These are phyloP conservation scores for Sebastes iracundus DNA, from an alignment of 2,797 vertebrate species.

Conservation along the genomic window DNA sequence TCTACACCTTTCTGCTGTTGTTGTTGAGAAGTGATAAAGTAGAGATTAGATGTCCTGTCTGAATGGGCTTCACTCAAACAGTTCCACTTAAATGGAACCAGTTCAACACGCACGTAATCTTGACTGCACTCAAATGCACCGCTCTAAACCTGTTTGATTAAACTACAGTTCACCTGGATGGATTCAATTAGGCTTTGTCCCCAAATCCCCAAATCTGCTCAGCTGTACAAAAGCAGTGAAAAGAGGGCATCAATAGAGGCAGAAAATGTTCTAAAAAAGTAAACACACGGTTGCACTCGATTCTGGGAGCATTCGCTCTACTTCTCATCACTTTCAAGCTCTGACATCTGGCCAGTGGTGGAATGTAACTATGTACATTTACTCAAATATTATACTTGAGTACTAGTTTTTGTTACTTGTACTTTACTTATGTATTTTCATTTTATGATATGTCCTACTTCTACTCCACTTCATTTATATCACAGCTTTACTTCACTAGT, in stretches of 20 bases:
- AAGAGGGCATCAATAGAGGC: neutral
- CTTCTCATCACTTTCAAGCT: neutral
- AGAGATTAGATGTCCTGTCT: conserved; percentile 30
- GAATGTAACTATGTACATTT: neutral
- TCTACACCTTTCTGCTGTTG: neutral
- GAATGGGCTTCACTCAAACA: conserved; percentile 8
- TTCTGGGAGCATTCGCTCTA: neutral
- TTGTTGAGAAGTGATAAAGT: conserved; percentile 15
- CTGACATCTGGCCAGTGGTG: neutral
- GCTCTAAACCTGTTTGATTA: neutral
- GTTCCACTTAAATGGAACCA: conserved; percentile 10
- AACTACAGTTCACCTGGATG: neutral
- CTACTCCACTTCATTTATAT: neutral
- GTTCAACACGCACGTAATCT: neutral
- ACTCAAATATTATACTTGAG: neutral
- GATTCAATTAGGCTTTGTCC: neutral
- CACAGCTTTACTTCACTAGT: neutral
- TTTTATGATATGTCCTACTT: neutral
- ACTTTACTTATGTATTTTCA: neutral
- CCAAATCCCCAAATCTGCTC: neutral
- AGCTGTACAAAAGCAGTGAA: neutral
- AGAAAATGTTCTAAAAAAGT: neutral
- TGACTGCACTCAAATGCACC: conserved; percentile 1
- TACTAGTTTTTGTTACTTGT: neutral
- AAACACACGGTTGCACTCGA: neutral